Conservation (phyloP, 2,888 invertebrate genomes). For the Dysmachus trigonus region DNA sequence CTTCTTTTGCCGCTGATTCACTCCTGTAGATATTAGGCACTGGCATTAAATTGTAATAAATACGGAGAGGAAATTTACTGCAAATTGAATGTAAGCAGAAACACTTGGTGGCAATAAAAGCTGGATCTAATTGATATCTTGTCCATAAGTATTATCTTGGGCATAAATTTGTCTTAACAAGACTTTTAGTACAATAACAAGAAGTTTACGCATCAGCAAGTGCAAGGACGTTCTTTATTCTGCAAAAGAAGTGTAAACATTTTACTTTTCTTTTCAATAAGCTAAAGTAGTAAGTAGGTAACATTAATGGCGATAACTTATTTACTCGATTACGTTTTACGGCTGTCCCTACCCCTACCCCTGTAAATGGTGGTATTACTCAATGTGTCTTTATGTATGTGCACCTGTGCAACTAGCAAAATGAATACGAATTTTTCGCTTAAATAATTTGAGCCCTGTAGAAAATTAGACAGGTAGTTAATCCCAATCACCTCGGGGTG, state of each 20-base stretch:
- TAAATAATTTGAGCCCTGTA: neutral
- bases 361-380: neutral
- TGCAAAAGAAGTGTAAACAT: neutral
- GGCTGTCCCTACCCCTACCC: neutral
- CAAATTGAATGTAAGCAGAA: neutral
- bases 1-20: neutral
- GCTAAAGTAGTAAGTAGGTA: neutral
- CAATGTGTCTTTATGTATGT: neutral
- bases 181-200: neutral
- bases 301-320: neutral
- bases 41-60: neutral
- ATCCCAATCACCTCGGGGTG: neutral
- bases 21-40: neutral
- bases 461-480: neutral
- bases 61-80: neutral
- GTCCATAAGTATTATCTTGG: neutral
- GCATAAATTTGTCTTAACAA: neutral
- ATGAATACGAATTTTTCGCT: neutral
- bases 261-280: neutral
- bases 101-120: neutral
- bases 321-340: neutral
- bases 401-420: neutral
- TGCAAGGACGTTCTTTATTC: neutral
- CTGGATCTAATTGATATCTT: neutral
- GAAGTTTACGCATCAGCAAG: neutral